Evolutionary conservation across 2,888 invertebrate species (phyloP).

Genomic region (Pammene fasciana): DNA sequence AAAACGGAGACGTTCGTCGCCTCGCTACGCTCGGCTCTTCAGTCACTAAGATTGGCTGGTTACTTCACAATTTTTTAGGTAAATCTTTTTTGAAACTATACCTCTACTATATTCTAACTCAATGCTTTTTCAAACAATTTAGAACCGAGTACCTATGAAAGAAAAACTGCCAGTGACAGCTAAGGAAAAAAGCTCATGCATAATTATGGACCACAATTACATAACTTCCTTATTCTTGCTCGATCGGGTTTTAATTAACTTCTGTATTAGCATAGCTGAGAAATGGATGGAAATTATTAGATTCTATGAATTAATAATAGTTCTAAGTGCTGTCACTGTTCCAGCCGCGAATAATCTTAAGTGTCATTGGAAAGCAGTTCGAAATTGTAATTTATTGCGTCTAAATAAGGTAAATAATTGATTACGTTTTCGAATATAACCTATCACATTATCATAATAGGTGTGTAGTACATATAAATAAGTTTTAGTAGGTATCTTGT

Average conservation of each 20-base stretch:
- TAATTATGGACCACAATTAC: constrained; percentile 28
- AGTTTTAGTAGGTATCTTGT: too few relatives aligned
- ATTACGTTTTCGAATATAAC: too few relatives aligned
- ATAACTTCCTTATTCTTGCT: constrained; percentile 15
- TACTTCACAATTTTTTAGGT: neutral
- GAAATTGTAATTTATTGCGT: too few relatives aligned
- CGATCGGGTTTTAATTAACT: constrained; percentile 23
- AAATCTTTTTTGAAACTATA: too few relatives aligned
- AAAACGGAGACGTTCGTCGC: too few relatives aligned
- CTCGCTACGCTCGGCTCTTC: too few relatives aligned
- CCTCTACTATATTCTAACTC: too few relatives aligned
- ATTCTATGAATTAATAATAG: constrained; percentile 15
- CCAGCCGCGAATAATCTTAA: neutral
- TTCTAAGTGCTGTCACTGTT: neutral
- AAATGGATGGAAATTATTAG: neutral
- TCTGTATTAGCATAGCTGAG: constrained; percentile 14
- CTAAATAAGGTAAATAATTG: too few relatives aligned
- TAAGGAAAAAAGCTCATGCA: constrained; percentile 28
- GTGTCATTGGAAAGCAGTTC: too few relatives aligned
- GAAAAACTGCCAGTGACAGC: constrained; percentile 21
- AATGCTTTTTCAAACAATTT: neutral
- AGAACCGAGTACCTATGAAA: neutral
- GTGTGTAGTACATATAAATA: too few relatives aligned
- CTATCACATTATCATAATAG: too few relatives aligned
- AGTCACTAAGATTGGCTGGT: neutral